Evolutionary conservation across 2,888 invertebrate genomes (phyloP).

Genomic region (Dasysyrphus albostriatus): DNA sequence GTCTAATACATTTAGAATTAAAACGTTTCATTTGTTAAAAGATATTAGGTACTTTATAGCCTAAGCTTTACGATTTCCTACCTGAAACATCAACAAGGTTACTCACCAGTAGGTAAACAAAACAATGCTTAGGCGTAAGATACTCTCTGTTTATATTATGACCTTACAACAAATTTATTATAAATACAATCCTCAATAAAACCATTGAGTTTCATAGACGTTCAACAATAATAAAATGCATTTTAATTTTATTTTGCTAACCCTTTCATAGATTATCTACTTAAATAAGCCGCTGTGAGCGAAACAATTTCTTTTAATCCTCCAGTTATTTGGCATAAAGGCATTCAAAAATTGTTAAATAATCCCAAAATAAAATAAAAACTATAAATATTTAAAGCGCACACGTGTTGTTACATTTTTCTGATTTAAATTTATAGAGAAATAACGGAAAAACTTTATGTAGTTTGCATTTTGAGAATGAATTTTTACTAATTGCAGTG

Average conservation of each 20-base stretch:
- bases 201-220: not conserved
- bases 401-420: conserved; percentile 4
- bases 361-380: not conserved
- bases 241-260: conserved; percentile 1
- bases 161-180: not conserved
- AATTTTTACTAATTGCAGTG: conserved; percentile 2
- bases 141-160: not conserved
- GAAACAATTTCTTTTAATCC: not conserved
- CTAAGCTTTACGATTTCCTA: not conserved
- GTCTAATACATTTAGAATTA: no score
- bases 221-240: not conserved
- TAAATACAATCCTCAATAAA: not conserved
- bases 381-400: not conserved
- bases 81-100: not conserved
- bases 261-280: not conserved
- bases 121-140: not conserved
- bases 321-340: not conserved
- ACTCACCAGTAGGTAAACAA: not conserved
- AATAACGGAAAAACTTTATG: conserved; percentile 4
- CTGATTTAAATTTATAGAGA: not conserved
- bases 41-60: no score
- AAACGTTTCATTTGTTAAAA: no score
- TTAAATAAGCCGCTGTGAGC: not conserved
- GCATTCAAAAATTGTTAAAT: not conserved
- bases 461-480: conserved; percentile 19